These are phyloP conservation scores for Corythaixoides concolor DNA, from an alignment of 2,113 vertebrate genomes.

Conservation along the genomic window DNA sequence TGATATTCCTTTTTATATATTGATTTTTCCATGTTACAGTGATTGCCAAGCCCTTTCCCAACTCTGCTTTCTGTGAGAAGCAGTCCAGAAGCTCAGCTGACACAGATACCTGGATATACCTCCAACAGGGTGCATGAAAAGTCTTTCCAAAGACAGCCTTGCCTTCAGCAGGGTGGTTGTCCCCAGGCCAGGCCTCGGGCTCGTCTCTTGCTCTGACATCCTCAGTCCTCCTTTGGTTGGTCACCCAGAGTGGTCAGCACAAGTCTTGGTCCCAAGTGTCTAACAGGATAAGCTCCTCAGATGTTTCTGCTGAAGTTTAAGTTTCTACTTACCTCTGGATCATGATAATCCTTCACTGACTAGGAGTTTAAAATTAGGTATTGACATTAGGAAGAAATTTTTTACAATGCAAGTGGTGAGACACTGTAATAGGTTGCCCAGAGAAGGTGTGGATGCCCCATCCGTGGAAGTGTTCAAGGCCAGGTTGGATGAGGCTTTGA, in stretches of 20 bases:
- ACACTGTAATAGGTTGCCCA: neutral
- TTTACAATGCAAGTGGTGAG: neutral
- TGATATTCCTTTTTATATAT: neutral
- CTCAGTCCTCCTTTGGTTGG: neutral
- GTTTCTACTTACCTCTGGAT: neutral
- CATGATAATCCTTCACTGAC: neutral
- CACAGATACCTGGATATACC: neutral
- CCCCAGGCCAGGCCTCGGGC: neutral
- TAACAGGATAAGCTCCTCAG: neutral
- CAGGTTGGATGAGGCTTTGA: rapidly evolving
- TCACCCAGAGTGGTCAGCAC: neutral
- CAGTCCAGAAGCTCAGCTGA: neutral
- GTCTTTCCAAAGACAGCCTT: neutral
- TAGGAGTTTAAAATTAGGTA: neutral
- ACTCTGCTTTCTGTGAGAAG: neutral
- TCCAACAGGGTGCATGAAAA: neutral
- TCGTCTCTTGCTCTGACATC: neutral
- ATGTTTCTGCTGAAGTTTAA: neutral
- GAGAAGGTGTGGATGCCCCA: neutral
- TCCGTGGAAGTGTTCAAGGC: neutral
- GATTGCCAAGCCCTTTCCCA: neutral
- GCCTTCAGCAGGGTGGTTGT: neutral
- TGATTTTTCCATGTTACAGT: neutral
- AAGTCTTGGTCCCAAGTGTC: neutral
- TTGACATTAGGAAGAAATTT: neutral